Evolutionary conservation across 2,113 vertebrate genomes (phyloP).

Genomic region (Burhinus bistriatus): DNA sequence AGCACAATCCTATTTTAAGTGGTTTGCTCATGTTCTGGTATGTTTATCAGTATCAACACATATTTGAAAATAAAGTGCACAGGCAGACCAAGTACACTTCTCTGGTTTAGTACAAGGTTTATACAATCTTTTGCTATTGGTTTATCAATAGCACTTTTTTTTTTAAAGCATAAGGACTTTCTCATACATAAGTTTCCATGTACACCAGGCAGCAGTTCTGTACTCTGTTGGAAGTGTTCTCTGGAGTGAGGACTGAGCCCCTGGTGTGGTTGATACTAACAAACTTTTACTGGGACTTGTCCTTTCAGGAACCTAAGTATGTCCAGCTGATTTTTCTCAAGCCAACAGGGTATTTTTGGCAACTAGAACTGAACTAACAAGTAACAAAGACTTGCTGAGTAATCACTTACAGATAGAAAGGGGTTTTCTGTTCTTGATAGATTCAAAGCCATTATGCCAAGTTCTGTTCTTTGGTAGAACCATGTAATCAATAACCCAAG

Average conservation of each 20-base stretch:
- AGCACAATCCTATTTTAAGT: too few species aligned
- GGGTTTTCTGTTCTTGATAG: neutral
- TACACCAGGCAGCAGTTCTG: neutral
- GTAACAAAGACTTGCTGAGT: neutral
- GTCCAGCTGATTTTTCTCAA: neutral
- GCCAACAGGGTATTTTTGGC: neutral
- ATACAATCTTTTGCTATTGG: neutral
- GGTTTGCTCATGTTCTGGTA: neutral
- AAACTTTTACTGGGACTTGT: neutral
- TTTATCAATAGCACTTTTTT: neutral
- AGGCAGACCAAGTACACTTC: neutral
- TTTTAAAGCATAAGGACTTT: neutral
- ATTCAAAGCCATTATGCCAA: neutral
- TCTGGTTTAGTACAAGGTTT: neutral
- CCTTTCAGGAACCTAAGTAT: neutral
- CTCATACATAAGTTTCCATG: neutral
- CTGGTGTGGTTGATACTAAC: neutral
- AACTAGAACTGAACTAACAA: neutral
- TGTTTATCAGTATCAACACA: neutral
- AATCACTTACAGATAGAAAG: neutral
- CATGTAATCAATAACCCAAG: neutral
- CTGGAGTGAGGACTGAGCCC: neutral
- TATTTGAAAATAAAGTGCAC: neutral
- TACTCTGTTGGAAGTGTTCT: neutral
- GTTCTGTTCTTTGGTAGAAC: neutral